phyloP scores from a whole-genome alignment of 1,140 invertebrate genomes.

The Musca domestica region DNA sequence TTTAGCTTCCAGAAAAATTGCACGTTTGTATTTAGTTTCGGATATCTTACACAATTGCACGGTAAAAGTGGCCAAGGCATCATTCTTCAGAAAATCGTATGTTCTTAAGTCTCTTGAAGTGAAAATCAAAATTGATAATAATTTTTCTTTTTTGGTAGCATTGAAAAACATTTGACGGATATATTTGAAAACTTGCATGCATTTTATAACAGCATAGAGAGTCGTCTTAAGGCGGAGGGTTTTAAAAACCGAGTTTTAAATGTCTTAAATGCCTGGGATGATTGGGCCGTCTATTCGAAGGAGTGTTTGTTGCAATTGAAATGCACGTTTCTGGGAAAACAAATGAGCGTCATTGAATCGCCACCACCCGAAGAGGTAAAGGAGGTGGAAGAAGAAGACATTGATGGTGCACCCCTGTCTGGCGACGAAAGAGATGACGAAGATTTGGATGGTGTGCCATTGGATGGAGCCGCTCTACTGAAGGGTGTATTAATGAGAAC shows the following conservation, averaged over 20 bases:
- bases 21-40: constrained; percentile 90
- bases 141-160: constrained; percentile 57
- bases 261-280: constrained; percentile 96
- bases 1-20: constrained; percentile 86
- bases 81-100: constrained; percentile 87
- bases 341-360: constrained; percentile 29
- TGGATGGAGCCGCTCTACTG: constrained; percentile 78
- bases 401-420: constrained; percentile 68
- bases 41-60: constrained; percentile 97
- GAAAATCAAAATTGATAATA: neutral
- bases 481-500: constrained; percentile 66
- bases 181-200: constrained; percentile 84
- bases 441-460: constrained; percentile 72
- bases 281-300: constrained; percentile 94
- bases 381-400: constrained; percentile 57
- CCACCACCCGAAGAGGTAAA: constrained; percentile 41
- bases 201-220: constrained; percentile 77
- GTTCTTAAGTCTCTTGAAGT: constrained; percentile 35
- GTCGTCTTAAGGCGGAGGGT: constrained; percentile 90
- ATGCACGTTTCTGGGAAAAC: constrained; percentile 81
- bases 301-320: constrained; percentile 89
- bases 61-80: constrained; percentile 95
- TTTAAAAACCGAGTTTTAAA: constrained; percentile 94
- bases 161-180: constrained; percentile 81
- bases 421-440: constrained; percentile 65